A percentile compares a stretch with the other conserved stretches of the same genome.
Conservation (phyloP, 2,113 vertebrate species). For the mouse (Mus musculus) region GRCm39 chr12:50778001-50778500, state of each 20-base stretch:
- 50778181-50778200: slow-evolving; percentile 14
- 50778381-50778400: slow-evolving; percentile 67
- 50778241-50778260: slow-evolving; percentile 33
- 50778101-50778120: background rate
- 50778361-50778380: slow-evolving; percentile 62
- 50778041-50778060: background rate
- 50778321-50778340: slow-evolving; percentile 52
- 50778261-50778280: slow-evolving; percentile 53
- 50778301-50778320: slow-evolving; percentile 32
- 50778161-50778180: slow-evolving; percentile 43
- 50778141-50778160: background rate
- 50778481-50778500: slow-evolving; percentile 82
- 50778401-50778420: slow-evolving; percentile 68
- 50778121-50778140: background rate
- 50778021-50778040: background rate
- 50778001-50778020: background rate
- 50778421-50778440: slow-evolving; percentile 73
- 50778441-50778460: slow-evolving; percentile 72
- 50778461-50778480: slow-evolving; percentile 81
- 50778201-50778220: slow-evolving; percentile 51
- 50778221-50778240: slow-evolving; percentile 36
- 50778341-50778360: slow-evolving; percentile 38
- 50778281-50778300: slow-evolving; percentile 58
- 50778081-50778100: background rate
- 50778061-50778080: slow-evolving; percentile 9